Evolutionary conservation across 2,888 invertebrate species (phyloP).

Genomic region (Drosophila phalerata): DNA sequence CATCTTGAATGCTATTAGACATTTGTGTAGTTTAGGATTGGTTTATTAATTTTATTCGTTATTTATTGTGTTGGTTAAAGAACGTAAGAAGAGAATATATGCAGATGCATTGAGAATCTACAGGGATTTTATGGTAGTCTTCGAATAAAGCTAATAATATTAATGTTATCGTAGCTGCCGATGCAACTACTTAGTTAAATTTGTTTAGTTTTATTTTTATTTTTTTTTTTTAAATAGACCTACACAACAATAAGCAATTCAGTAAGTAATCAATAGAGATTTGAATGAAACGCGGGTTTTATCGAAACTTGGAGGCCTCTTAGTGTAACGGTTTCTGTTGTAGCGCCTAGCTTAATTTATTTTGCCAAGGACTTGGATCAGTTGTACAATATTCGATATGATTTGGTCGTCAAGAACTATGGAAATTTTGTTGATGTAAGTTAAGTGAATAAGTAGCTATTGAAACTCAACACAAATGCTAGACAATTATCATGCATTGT

Average conservation of each 20-base stretch:
- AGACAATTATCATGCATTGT: slow-evolving; percentile 63
- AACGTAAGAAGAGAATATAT: slow-evolving; percentile 23
- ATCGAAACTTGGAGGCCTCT: slow-evolving; percentile 71
- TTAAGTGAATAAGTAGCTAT: slow-evolving; percentile 51
- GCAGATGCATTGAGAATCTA: slow-evolving; percentile 74
- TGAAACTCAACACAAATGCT: slow-evolving; percentile 52
- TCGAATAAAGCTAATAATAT: slow-evolving; percentile 59
- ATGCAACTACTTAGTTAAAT: slow-evolving; percentile 58
- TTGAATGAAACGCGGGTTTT: slow-evolving; percentile 63
- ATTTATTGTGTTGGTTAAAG: slow-evolving; percentile 23
- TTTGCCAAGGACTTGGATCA: slow-evolving; percentile 45
- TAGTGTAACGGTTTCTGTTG: slow-evolving; percentile 78
- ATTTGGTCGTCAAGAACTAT: slow-evolving; percentile 28
- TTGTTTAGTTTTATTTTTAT: slow-evolving; percentile 70
- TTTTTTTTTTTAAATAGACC: slow-evolving; percentile 36
- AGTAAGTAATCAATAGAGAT: slow-evolving; percentile 35
- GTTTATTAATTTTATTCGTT: slow-evolving; percentile 3
- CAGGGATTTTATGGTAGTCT: slow-evolving; percentile 84
- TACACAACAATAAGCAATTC: slow-evolving; percentile 69
- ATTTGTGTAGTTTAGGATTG: slow-evolving; percentile 29
- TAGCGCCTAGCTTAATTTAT: slow-evolving; percentile 68
- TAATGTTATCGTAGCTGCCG: slow-evolving; percentile 18
- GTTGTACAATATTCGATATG: slow-evolving; percentile 23
- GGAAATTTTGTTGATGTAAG: slow-evolving; percentile 33
- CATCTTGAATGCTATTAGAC: slow-evolving; percentile 31